Conservation (phyloP, 2,113 vertebrate species). For the Osmerus eperlanus region DNA sequence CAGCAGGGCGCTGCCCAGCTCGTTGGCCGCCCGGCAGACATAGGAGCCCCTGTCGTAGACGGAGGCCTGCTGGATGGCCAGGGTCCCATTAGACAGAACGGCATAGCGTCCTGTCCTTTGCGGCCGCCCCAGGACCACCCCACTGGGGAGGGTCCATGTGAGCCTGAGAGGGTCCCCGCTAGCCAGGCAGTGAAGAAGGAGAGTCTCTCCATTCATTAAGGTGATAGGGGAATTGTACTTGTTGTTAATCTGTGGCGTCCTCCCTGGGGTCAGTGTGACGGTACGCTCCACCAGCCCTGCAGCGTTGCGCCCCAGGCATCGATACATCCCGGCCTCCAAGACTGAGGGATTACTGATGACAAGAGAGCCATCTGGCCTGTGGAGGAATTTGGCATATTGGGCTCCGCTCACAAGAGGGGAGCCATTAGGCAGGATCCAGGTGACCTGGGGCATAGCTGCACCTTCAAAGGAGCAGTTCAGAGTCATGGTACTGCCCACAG, state of each 20-base stretch:
- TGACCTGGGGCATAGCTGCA: slow-evolving; percentile 57
- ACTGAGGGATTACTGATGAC: slow-evolving; percentile 75
- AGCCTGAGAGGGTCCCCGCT: slow-evolving; percentile 51
- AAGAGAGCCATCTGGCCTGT: slow-evolving; percentile 76
- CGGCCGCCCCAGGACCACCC: slow-evolving; percentile 72
- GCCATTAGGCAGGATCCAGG: slow-evolving; percentile 86
- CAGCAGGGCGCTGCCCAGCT: slow-evolving; percentile 71
- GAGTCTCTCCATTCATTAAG: slow-evolving; percentile 77
- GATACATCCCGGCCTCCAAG: slow-evolving; percentile 80
- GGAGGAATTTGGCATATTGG: slow-evolving; percentile 73
- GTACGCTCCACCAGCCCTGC: slow-evolving; percentile 72
- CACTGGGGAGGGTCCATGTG: slow-evolving; percentile 84
- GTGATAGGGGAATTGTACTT: slow-evolving; percentile 77
- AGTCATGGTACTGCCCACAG: slow-evolving; percentile 75
- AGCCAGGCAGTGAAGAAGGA: slow-evolving; percentile 79
- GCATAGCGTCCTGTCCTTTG: slow-evolving; percentile 78
- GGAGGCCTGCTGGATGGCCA: slow-evolving; percentile 78
- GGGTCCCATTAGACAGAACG: slow-evolving; percentile 79
- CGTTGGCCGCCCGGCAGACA: slow-evolving; percentile 72
- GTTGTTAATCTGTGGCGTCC: slow-evolving; percentile 72
- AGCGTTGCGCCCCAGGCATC: slow-evolving; percentile 77
- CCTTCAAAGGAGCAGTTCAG: slow-evolving; percentile 83
- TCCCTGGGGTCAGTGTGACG: slow-evolving; percentile 76
- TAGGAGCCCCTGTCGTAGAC: slow-evolving; percentile 86
- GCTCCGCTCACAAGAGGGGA: slow-evolving; percentile 70